phyloP scores from a whole-genome alignment of 2,113 vertebrate species.

The Empidonax alnorum region DNA sequence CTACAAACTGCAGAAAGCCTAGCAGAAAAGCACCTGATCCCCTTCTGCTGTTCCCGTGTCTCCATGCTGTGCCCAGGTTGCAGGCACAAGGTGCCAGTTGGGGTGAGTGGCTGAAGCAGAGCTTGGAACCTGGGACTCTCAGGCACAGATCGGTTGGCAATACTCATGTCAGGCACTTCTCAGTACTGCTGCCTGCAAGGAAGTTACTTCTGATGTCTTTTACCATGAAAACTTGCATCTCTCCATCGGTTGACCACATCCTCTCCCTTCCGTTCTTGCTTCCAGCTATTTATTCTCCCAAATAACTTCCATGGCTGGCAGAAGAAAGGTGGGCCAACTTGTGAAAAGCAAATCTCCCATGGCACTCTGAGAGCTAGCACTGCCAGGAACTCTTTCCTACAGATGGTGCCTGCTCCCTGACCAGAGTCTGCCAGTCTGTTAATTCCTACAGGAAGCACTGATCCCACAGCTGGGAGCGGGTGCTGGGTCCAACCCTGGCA shows the following conservation, averaged over 20 bases:
- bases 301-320: neutral
- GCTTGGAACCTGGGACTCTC: neutral
- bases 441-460: neutral
- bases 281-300: neutral
- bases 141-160: neutral
- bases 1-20: neutral
- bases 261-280: neutral
- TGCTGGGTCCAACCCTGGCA: neutral
- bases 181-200: neutral
- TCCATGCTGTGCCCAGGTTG: neutral
- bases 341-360: neutral
- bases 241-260: neutral
- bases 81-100: neutral
- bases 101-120: neutral
- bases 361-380: neutral
- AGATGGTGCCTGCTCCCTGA: neutral
- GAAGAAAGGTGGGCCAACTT: neutral
- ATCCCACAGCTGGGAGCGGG: neutral
- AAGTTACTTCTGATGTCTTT: neutral
- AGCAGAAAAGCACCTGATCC: neutral
- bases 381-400: neutral
- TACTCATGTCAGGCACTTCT: neutral
- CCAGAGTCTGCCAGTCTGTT: neutral
- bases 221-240: neutral
- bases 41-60: neutral